Base-by-base conservation (phyloP, 2,888 invertebrate genomes). In the Rhingia rostrata region DNA sequence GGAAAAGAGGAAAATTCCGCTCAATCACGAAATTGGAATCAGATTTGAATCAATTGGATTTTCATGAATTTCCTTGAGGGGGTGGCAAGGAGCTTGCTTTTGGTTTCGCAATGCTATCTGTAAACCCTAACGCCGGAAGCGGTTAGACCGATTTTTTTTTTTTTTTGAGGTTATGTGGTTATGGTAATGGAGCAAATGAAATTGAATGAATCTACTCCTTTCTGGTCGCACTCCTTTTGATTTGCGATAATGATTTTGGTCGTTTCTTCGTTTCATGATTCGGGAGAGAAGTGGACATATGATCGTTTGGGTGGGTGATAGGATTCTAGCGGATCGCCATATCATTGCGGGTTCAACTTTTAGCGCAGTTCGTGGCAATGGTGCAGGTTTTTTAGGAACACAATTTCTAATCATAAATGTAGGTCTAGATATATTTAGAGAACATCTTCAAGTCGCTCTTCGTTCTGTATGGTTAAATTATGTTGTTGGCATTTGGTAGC, bases 11-110 rank as follows among this genome's bases (percentile, higher is more conserved):
- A 70, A 75, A 64, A 82, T 64, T 58, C 60, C 39, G 77, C 77
- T 82, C 77, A 77, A 77, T 82, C 82, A 82, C 66, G 77, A 77
- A 72, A 82, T 82, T 82, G 72, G 66, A 82, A 82, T 77, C 82
- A 82, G 66, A 77, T 82, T 82, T 77, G 82, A 82, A 82, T 82
- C 82, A 82, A 82, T 82, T 82, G 82, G 64, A 72, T 66, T 82
- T 61, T 41, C 43, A 61, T 66, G 72, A 60, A 72, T 69, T 58
- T 45, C 35, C 43, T 41, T 45, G 56, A 43, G 12, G 32, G 74
- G 73, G 56, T 64, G 74, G 73, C n/a, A 10, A 47, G 47, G 51
- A 14, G 37, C 54, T 32, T 63, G 63, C 41, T 53, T 66, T 43
- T 37, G 63, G 70, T 63, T 78, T 53, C 66, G 51, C 51, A 41